These are phyloP conservation scores for Mechanitis messenoides DNA, from an alignment of 2,888 invertebrate genomes.

Conservation along the genomic window DNA sequence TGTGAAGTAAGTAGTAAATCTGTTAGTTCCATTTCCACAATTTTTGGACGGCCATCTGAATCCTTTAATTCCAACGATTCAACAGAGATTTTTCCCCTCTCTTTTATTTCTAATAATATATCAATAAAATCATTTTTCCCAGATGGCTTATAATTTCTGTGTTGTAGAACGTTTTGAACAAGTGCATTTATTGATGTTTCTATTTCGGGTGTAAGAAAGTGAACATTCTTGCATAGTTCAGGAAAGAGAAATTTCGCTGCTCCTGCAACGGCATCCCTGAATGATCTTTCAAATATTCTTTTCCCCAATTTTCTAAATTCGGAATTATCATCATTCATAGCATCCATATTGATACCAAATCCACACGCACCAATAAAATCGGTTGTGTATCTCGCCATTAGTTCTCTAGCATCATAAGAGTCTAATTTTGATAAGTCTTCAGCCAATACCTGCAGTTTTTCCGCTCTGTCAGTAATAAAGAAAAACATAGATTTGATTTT, in stretches of 20 bases:
- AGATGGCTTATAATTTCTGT: slow-evolving; percentile 52
- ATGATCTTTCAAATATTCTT: slow-evolving; percentile 53
- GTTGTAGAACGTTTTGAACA: slow-evolving; percentile 45
- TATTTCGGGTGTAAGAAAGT: slow-evolving; percentile 49
- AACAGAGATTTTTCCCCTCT: slow-evolving; percentile 56
- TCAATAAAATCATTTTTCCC: slow-evolving; percentile 66
- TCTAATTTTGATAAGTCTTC: slow-evolving; percentile 46
- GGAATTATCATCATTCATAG: slow-evolving; percentile 56
- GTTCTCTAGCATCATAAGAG: slow-evolving; percentile 55
- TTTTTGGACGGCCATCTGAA: slow-evolving; percentile 50
- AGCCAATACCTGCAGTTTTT: slow-evolving; percentile 52
- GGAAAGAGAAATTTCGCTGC: slow-evolving; percentile 56
- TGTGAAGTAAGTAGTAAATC: slow-evolving; percentile 59
- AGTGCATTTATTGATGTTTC: slow-evolving; percentile 49
- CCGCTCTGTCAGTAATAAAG: slow-evolving; percentile 57
- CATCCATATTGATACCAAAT: slow-evolving; percentile 62
- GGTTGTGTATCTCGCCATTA: slow-evolving; percentile 66
- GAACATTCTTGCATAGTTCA: slow-evolving; percentile 50
- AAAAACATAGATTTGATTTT: slow-evolving; percentile 67
- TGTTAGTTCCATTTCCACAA: slow-evolving; percentile 51
- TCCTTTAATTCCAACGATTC: slow-evolving; percentile 57
- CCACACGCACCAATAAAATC: slow-evolving; percentile 67
- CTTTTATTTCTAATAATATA: slow-evolving; percentile 53
- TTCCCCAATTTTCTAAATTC: slow-evolving; percentile 58
- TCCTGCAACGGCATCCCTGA: slow-evolving; percentile 45